Evolutionary conservation across 2,113 vertebrate genomes (phyloP).

Genomic region (Myotis lucifugus): DNA sequence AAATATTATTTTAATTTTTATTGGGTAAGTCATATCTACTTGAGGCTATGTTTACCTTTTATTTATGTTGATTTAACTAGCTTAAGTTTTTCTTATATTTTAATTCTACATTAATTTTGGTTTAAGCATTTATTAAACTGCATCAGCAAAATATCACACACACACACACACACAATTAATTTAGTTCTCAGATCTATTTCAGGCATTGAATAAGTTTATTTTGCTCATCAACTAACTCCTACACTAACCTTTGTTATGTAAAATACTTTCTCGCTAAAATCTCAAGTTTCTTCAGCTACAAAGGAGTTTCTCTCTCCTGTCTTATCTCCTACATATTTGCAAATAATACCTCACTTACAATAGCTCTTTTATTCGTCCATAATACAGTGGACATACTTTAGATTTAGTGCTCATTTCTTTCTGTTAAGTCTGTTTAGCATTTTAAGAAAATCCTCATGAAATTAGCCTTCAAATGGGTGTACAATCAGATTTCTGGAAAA

Average conservation of each 20-base stretch:
- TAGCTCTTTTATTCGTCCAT: neutral
- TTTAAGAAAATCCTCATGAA: neutral
- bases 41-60: neutral
- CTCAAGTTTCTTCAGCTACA: neutral
- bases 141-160: neutral
- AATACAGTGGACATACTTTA: neutral
- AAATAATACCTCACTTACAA: slow-evolving; percentile 17
- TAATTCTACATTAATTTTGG: slow-evolving; percentile 12
- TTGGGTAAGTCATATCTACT: neutral
- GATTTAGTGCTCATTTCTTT: neutral
- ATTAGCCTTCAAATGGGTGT: neutral
- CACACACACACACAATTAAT: neutral
- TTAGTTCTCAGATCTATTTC: neutral
- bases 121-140: neutral
- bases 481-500: neutral
- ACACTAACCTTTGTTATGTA: slow-evolving; percentile 37
- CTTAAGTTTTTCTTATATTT: slow-evolving; percentile 18
- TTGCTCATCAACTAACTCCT: slow-evolving; percentile 45
- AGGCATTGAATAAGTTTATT: neutral
- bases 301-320: neutral
- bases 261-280: slow-evolving; percentile 16
- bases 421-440: neutral
- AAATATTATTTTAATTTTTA: neutral
- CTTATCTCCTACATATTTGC: neutral
- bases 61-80: neutral